Conservation (phyloP, 1,140 invertebrate genomes). For the Helicoverpa armigera region DNA sequence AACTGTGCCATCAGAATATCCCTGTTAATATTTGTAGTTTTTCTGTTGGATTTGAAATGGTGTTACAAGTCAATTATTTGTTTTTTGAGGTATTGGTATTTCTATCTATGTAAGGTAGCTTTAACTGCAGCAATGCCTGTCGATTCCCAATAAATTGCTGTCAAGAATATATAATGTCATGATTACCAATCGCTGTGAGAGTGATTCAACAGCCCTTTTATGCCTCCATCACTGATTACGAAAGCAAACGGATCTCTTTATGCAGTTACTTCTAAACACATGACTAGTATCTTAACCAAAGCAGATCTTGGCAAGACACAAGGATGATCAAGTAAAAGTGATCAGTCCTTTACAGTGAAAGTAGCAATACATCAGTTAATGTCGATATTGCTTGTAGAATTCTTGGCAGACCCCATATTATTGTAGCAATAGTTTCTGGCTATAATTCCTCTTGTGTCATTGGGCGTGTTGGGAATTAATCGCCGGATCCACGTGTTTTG, state of each 20-base stretch:
- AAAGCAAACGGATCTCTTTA: slow-evolving; percentile 24
- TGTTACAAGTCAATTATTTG: background rate
- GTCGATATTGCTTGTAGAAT: background rate
- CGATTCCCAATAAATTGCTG: no score
- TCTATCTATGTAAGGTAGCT: background rate
- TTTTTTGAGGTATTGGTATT: background rate
- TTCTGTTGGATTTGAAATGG: slow-evolving; percentile 18
- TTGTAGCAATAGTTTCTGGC: slow-evolving; percentile 27
- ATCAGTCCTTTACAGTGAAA: slow-evolving; percentile 13
- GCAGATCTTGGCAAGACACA: slow-evolving; percentile 17
- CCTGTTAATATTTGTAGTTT: slow-evolving; percentile 2
- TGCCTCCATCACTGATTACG: background rate
- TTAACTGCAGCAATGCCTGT: no score
- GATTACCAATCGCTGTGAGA: no score
- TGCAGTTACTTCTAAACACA: slow-evolving; percentile 16
- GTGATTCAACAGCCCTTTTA: background rate
- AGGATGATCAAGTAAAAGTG: slow-evolving; percentile 26
- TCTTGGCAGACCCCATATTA: slow-evolving; percentile 20
- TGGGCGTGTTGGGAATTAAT: slow-evolving; percentile 17
- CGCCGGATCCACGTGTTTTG: slow-evolving; percentile 22
- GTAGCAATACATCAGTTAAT: slow-evolving; percentile 1
- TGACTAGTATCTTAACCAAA: slow-evolving; percentile 21
- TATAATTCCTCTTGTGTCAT: slow-evolving; percentile 25
- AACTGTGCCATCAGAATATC: background rate
- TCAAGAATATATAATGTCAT: no score